A percentile compares a stretch with the other conserved stretches of the same genome.
Evolutionary conservation across 2,797 vertebrate species (phyloP).

Genomic region (Podarcis lilfordi): DNA sequence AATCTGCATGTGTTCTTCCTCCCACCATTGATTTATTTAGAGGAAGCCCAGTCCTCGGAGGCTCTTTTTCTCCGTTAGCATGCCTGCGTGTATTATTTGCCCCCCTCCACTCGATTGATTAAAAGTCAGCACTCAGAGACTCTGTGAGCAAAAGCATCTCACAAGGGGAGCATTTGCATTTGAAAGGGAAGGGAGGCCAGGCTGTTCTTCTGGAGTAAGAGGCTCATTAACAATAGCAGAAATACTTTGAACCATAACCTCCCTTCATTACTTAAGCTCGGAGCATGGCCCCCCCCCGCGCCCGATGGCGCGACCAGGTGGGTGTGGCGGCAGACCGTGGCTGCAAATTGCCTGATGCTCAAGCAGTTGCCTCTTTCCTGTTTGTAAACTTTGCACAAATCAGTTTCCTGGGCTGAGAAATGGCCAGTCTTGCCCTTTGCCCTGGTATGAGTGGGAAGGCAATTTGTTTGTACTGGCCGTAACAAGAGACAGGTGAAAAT

Average conservation of each 20-base stretch:
- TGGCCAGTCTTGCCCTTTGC: background rate
- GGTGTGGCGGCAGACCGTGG: background rate
- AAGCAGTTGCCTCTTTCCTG: background rate
- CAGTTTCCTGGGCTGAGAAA: background rate
- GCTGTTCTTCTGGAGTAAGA: constrained; percentile 41
- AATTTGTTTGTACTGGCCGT: background rate
- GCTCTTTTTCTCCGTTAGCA: background rate
- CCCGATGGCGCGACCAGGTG: background rate
- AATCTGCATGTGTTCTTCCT: constrained; percentile 1
- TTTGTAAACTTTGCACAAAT: background rate
- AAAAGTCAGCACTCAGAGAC: constrained; percentile 40
- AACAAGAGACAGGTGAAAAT: background rate
- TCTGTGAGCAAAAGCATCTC: constrained; percentile 34
- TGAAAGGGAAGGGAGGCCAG: constrained; percentile 49
- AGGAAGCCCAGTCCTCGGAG: background rate
- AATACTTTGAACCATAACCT: constrained; percentile 34
- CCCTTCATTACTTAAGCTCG: constrained; percentile 27
- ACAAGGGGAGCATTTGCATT: constrained; percentile 55
- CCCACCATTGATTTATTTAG: constrained; percentile 32
- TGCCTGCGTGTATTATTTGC: constrained; percentile 17
- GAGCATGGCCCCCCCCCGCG: constrained; percentile 17
- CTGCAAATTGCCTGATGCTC: constrained; percentile 55
- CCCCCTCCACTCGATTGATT: constrained; percentile 22
- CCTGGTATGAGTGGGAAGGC: background rate
- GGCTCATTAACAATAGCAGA: constrained; percentile 18